Evolutionary conservation across 1,140 invertebrate genomes (phyloP), one percentile per base, ranked within the genome.

Genomic region (Achatina immaculata): DNA sequence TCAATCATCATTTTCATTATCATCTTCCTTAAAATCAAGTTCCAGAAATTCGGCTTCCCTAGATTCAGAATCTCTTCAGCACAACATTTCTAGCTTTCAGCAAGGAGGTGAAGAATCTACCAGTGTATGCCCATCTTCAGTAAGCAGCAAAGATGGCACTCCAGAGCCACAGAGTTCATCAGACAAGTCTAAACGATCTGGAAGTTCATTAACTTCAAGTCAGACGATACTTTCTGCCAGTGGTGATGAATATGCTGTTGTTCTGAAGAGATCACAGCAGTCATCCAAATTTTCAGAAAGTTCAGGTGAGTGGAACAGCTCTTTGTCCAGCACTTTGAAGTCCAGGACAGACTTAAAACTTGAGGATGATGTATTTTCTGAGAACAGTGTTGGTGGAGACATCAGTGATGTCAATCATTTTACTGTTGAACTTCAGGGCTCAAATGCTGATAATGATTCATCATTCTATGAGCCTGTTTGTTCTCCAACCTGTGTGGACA

Each of bases 181-280:
- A 36, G 11, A 40, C 16, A 7, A 28, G 28, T 34, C 71, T 4
- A 73, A 40, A 16, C 6, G 48, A 73, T n/a, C 38, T 43, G 31
- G 16, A 42, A 73, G 43, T 43, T 45, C 43, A 34, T 6, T 51
- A 19, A 45, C 11, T 34, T 28, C 71, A 34, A 73, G n/a, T 34
- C 40, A 3, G 40, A 76, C 28, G 1, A 24, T 76, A 38, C n/a
- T 51, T 2, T 51, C 75, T 28, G 55, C 75, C 24, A 65, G 58
- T 42, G 76, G 65, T 4, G 65, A 78, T 16, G 76, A 78, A 36
- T 78, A 78, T 68, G 68, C 76, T 48, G 14, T 68, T 7, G 76
- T 78, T 7, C 19, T 78, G 28, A 78, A 78, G 68, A 78, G 76
- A 78, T 78, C 76, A 34, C 28, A 31, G 7, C 38, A 38, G 9